A percentile compares a stretch with the other conserved stretches of the same genome.
Conservation (phyloP, 2,113 vertebrate genomes). For the Cryptomyrus ogoouensis region DNA sequence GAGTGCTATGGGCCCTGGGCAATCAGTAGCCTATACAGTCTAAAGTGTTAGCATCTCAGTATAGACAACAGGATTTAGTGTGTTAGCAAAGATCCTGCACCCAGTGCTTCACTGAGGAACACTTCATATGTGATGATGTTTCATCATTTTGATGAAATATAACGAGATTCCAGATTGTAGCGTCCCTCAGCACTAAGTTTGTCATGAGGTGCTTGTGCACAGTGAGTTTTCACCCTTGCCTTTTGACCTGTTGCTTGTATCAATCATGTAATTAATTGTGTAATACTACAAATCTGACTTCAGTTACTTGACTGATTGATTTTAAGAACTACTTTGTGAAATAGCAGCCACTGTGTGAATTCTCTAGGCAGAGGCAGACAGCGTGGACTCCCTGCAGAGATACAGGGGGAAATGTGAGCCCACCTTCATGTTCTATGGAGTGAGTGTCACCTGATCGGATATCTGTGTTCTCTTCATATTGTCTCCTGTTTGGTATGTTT, state of each 20-base stretch:
- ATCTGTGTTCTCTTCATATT: background rate
- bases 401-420: slow-evolving; percentile 85
- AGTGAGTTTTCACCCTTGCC: background rate
- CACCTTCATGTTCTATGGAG: slow-evolving; percentile 82
- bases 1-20: background rate
- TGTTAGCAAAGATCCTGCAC: background rate
- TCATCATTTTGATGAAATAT: background rate
- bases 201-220: background rate
- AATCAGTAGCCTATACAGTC: background rate
- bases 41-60: background rate
- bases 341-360: background rate
- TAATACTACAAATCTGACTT: background rate
- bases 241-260: background rate
- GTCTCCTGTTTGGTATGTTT: background rate
- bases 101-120: background rate
- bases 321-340: background rate
- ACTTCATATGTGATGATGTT: background rate
- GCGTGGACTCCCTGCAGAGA: slow-evolving; percentile 72
- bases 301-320: background rate
- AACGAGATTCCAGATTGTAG: background rate
- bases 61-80: background rate
- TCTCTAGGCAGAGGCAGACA: slow-evolving; percentile 79
- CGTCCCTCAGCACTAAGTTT: background rate
- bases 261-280: background rate
- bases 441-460: slow-evolving; percentile 52